phyloP scores from a whole-genome alignment of 2,113 vertebrate genomes.

The Pachycephala philippinensis region DNA sequence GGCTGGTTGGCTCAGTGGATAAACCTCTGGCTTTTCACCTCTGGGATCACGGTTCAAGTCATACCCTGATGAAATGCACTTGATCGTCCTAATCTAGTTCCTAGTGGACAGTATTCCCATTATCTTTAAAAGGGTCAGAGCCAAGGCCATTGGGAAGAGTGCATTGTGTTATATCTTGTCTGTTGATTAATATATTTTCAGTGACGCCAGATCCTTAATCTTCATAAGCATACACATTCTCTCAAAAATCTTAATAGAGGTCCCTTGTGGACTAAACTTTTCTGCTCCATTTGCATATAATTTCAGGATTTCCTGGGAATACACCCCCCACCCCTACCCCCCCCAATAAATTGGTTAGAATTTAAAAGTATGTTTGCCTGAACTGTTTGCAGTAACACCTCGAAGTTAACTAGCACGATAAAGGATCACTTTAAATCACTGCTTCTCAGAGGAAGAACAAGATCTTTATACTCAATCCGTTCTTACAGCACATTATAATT shows the following conservation, averaged over 20 bases:
- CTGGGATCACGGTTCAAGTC: slow-evolving; percentile 72
- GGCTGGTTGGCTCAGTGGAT: slow-evolving; percentile 67
- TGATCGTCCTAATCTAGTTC: slow-evolving; percentile 72
- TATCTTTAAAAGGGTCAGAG: slow-evolving; percentile 73
- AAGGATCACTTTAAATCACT: neutral
- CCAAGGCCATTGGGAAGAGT: slow-evolving; percentile 65
- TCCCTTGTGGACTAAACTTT: neutral
- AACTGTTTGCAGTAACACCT: neutral
- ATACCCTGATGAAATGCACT: slow-evolving; percentile 71
- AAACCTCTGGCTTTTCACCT: slow-evolving; percentile 71
- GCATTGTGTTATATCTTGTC: slow-evolving; percentile 62
- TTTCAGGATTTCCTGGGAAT: neutral
- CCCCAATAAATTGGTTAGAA: neutral
- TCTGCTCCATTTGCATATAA: neutral
- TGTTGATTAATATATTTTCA: slow-evolving; percentile 70
- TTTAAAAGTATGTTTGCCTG: neutral
- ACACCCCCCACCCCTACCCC: accelerated
- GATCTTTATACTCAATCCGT: neutral
- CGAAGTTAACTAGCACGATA: neutral
- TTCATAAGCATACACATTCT: slow-evolving; percentile 2
- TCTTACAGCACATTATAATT: neutral
- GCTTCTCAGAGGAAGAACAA: neutral
- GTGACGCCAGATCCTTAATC: slow-evolving; percentile 56
- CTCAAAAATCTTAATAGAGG: slow-evolving; percentile 39
- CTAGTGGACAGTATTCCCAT: slow-evolving; percentile 73